Percentiles rank a stretch among this genome's conserved stretches.
Evolutionary conservation across 2,797 vertebrate species (phyloP).

Genomic region (Molothrus ater): DNA sequence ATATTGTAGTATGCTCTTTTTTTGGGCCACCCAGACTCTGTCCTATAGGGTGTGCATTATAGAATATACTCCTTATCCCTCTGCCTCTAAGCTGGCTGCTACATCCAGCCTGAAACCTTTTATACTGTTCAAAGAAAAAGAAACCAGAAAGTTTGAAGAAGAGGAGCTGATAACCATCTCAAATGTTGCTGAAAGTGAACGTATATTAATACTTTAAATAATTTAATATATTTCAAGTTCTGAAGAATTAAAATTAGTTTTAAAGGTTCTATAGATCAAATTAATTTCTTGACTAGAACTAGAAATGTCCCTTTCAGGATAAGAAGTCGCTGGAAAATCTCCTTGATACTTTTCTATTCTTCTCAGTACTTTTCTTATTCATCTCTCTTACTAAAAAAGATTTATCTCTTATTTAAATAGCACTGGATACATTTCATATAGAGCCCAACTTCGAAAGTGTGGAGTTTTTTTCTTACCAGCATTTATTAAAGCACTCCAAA

Average conservation of each 20-base stretch:
- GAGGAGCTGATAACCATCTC: background rate
- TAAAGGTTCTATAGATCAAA: slow-evolving; percentile 31
- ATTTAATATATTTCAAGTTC: background rate
- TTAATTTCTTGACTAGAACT: slow-evolving; percentile 13
- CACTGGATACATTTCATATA: slow-evolving; percentile 10
- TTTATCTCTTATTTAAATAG: slow-evolving; percentile 47
- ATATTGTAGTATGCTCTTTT: background rate
- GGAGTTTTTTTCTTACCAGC: slow-evolving; percentile 15
- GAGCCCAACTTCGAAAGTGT: slow-evolving; percentile 52
- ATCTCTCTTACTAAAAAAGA: slow-evolving; percentile 17
- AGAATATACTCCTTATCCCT: background rate
- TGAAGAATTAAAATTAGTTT: slow-evolving; percentile 42
- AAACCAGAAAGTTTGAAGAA: background rate
- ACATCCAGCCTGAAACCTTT: background rate
- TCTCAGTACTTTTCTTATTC: slow-evolving; percentile 17
- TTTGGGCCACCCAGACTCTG: background rate
- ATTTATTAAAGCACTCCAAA: slow-evolving; percentile 57
- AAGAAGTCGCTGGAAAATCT: slow-evolving; percentile 24
- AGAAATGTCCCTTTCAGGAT: background rate
- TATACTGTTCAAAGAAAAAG: background rate
- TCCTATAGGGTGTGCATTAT: background rate
- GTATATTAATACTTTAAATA: slow-evolving; percentile 34
- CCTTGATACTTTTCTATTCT: slow-evolving; percentile 38
- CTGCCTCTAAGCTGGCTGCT: background rate
- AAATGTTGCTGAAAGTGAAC: slow-evolving; percentile 21